These are phyloP conservation scores for Nettapus auritus DNA, from an alignment of 2,113 vertebrate species.

Conservation along the genomic window DNA sequence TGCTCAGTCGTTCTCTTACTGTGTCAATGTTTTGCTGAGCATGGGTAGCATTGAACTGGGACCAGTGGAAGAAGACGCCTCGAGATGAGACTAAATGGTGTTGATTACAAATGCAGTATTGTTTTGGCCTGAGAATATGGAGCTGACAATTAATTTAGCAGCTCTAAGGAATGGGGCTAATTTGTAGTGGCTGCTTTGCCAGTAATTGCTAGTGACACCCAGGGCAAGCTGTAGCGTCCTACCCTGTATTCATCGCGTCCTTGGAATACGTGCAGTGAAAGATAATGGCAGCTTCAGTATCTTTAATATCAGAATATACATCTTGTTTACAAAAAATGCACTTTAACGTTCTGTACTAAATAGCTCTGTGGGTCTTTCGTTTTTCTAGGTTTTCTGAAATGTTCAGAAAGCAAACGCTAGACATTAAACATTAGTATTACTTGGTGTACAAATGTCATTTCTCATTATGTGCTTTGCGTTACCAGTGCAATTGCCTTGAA, in stretches of 20 bases:
- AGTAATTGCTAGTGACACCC: neutral
- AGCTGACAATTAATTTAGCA: neutral
- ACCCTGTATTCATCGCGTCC: neutral
- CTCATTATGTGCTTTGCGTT: neutral
- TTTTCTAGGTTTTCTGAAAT: neutral
- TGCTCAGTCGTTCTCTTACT: neutral
- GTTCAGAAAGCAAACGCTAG: neutral
- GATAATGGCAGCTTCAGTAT: neutral
- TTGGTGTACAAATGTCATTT: neutral
- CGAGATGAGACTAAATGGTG: neutral
- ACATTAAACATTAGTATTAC: neutral
- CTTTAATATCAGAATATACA: neutral
- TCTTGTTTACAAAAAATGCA: neutral
- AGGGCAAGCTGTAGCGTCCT: neutral
- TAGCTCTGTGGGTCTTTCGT: neutral
- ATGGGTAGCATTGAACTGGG: neutral
- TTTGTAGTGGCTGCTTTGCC: neutral
- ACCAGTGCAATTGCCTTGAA: neutral
- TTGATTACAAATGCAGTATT: neutral
- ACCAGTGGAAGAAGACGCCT: neutral
- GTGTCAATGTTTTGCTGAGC: neutral
- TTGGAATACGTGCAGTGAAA: neutral
- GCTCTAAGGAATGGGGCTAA: neutral
- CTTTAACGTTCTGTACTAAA: neutral
- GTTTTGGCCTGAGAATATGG: neutral